A percentile compares a stretch with the other conserved stretches of the same genome.
phyloP scores from a whole-genome alignment of 2,888 invertebrate genomes.

The Leptogaster cylindrica region DNA sequence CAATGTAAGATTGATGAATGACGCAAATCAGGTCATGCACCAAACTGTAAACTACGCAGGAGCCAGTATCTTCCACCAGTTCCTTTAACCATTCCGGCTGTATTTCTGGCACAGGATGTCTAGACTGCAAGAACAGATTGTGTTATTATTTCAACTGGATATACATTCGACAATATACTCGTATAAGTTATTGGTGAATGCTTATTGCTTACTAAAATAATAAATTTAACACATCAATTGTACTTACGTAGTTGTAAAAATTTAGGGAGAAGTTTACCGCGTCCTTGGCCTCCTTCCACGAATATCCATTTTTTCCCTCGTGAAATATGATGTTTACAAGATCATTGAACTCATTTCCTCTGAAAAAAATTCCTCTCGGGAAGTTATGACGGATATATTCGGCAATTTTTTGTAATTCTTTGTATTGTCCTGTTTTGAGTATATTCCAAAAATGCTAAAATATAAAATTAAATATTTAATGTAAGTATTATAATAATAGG shows the following conservation, averaged over 20 bases:
- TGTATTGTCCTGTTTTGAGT: not conserved
- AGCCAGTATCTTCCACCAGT: constrained; percentile 38
- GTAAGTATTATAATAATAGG: not conserved
- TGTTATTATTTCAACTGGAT: not conserved
- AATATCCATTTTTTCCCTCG: constrained; percentile 15
- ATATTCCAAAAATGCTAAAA: constrained; percentile 16
- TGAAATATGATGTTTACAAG: constrained; percentile 32
- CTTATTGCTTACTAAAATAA: too few relatives aligned
- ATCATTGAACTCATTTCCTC: not conserved
- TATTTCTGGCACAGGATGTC: not conserved
- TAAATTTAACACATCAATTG: not conserved
- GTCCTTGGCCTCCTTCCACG: not conserved
- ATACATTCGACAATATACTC: not conserved
- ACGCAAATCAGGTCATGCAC: constrained; percentile 13
- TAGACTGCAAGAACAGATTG: constrained; percentile 21
- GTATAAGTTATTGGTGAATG: not conserved
- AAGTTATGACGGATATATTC: constrained; percentile 30
- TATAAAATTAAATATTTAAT: not conserved
- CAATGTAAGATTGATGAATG: constrained; percentile 41
- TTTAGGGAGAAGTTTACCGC: constrained; percentile 13
- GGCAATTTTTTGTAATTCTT: constrained; percentile 9
- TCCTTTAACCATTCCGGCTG: constrained; percentile 41
- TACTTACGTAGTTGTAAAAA: constrained; percentile 42
- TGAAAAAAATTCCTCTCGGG: constrained; percentile 13
- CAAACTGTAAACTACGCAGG: constrained; percentile 23